Conservation (phyloP, 23 tunicate genomes). For the Ascidia mentula region DNA sequence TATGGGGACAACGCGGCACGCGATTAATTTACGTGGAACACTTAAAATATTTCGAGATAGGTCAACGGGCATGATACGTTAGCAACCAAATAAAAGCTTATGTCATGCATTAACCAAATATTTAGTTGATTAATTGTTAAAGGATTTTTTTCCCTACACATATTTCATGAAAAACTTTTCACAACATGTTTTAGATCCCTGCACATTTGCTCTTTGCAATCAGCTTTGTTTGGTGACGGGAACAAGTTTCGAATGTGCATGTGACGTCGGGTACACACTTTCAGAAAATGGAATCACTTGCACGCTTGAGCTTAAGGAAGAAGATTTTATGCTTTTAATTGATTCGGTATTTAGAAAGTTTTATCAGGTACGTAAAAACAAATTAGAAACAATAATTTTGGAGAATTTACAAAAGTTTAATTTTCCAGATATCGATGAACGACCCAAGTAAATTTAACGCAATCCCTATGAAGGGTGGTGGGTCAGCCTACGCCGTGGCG, state of each 20-base stretch:
- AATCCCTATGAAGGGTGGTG: not conserved
- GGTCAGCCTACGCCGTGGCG: not conserved
- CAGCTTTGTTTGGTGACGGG: not conserved
- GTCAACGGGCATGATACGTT: too few relatives aligned
- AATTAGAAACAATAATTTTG: not conserved
- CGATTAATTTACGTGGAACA: too few relatives aligned
- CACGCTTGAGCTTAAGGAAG: not conserved
- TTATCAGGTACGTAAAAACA: not conserved
- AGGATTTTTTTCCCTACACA: not conserved
- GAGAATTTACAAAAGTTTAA: not conserved
- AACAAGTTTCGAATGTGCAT: not conserved
- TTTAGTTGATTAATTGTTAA: too few relatives aligned
- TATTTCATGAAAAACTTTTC: too few relatives aligned
- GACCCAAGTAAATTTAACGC: not conserved
- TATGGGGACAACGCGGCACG: too few relatives aligned
- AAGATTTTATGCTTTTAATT: not conserved
- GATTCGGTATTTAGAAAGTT: not conserved
- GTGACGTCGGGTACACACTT: slow-evolving; percentile 4
- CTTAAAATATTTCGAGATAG: too few relatives aligned
- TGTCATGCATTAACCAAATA: too few relatives aligned
- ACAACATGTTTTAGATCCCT: too few relatives aligned
- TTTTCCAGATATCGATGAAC: not conserved
- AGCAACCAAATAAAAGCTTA: too few relatives aligned
- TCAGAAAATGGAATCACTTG: not conserved
- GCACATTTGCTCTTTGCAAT: not conserved